Conservation (phyloP, 2,113 vertebrate genomes). For the Scophthalmus maximus region DNA sequence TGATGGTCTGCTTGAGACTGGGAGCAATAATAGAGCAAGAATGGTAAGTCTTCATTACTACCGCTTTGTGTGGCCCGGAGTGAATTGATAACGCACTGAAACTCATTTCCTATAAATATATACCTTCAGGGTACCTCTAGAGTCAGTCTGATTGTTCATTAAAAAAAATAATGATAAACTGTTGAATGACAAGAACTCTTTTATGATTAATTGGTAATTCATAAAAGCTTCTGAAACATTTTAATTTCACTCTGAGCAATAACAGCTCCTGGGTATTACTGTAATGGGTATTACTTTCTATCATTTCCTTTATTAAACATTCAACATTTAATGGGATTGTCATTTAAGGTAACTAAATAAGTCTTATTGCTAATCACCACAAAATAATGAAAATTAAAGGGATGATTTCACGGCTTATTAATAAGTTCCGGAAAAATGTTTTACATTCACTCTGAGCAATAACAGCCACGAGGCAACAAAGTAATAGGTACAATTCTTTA, state of each 20-base stretch:
- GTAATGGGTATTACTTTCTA: conserved; percentile 1
- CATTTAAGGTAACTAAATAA: conserved; percentile 13
- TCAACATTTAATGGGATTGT: conserved; percentile 30
- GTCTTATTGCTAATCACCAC: conserved; percentile 6
- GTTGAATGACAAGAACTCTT: conserved; percentile 41
- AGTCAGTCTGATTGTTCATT: conserved; percentile 56
- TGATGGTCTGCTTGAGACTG: conserved; percentile 66
- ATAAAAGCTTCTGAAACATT: conserved; percentile 34
- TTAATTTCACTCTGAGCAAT: conserved; percentile 18
- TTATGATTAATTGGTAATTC: conserved; percentile 38
- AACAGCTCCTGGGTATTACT: conserved; percentile 3
- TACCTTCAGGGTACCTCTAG: conserved; percentile 50
- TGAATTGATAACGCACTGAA: conserved; percentile 65
- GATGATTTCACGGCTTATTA: conserved; percentile 28
- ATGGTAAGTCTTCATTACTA: conserved; percentile 66
- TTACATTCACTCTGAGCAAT: conserved; percentile 26
- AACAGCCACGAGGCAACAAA: conserved; percentile 20
- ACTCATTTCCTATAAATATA: conserved; percentile 73
- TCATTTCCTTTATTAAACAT: conserved; percentile 28
- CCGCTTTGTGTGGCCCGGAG: conserved; percentile 56
- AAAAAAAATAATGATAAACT: conserved; percentile 63
- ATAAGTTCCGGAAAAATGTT: conserved; percentile 9
- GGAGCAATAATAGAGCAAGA: conserved; percentile 68
- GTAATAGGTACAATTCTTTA: conserved; percentile 16
- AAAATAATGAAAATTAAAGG: conserved; percentile 17